Conservation (phyloP, 2,113 vertebrate genomes). For the Leptocoma aspasia region DNA sequence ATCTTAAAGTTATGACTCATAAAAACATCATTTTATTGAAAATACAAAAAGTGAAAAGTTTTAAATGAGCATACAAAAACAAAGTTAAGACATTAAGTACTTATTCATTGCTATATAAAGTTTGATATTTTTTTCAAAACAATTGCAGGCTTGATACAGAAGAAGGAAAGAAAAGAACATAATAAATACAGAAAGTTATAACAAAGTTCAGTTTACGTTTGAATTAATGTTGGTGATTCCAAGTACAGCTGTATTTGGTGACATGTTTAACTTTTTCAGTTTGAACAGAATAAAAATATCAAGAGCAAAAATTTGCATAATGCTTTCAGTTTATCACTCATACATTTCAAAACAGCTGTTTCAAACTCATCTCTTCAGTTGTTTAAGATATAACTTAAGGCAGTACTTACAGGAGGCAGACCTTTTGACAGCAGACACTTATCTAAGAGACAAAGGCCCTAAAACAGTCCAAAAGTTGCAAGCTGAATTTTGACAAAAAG, state of each 20-base stretch:
- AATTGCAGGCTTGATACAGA: not conserved
- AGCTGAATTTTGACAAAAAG: not conserved
- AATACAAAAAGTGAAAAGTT: constrained; percentile 47
- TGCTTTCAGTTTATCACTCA: not conserved
- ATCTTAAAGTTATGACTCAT: constrained; percentile 55
- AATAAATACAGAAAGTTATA: constrained; percentile 24
- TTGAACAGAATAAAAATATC: not conserved
- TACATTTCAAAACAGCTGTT: not conserved
- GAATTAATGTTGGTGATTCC: not conserved
- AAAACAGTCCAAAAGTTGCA: not conserved
- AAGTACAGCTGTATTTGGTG: not conserved
- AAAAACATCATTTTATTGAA: constrained; percentile 47
- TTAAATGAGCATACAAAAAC: not conserved
- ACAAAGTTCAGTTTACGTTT: constrained; percentile 27
- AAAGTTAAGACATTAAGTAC: constrained; percentile 19
- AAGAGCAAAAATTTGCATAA: not conserved
- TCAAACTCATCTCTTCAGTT: not conserved
- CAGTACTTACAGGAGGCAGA: not conserved
- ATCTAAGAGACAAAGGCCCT: not conserved
- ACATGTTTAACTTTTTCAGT: not conserved
- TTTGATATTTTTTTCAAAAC: constrained; percentile 18
- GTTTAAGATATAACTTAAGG: not conserved
- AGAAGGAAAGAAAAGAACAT: not conserved
- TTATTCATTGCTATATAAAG: constrained; percentile 27
- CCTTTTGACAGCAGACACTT: not conserved